Evolutionary conservation across 2,113 vertebrate species (phyloP), one percentile per base, ranked within the genome.

Genomic region (Euleptes europaea): DNA sequence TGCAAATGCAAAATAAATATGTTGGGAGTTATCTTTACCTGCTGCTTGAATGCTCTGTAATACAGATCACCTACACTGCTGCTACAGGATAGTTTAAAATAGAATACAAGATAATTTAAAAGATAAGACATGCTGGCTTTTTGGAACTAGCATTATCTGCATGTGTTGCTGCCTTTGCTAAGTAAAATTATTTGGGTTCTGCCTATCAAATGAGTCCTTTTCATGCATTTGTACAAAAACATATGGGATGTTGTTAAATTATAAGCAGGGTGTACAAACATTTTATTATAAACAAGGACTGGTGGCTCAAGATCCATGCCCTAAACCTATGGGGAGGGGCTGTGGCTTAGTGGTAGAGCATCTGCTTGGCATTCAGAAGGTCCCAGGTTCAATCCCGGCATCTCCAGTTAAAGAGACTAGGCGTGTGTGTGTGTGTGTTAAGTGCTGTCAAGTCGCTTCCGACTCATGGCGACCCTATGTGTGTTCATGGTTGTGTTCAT

Each of bases 1-100:
- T 88, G 87, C 85, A 84, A 89, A 86, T 90, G 72, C 86, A 12
- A 76, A 31, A 11, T 51, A 70, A 82, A 71, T 82, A 81, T 23
- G 21, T 57, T 63, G 86, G n/a, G 82, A 78, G 83, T 84, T 84
- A 83, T 0, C 0, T 90, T 88, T 89, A 54, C 82, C 88, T 80
- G 33, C 38, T 26, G 42, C 1, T 1, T 19, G 17, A 84, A 19
- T 67, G 33, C 31, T 76, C 60, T 21, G 33, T 15, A 12, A 17
- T 23, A 9, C 38, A 57, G 67, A 4, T 71, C 12, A 26, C 26
- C 26, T 19, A 38, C 47, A 21, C 65, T 23, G 31, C 26, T 28
- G 31, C 40, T 74, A 74, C 26, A 31, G 8, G 65, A 35, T 74
- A 42, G 28, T 63, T 49, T 47, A 44, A 65, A 75, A 65, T 2